Evolutionary conservation across 2,113 vertebrate species (phyloP).

Genomic region (Mirza zaza): DNA sequence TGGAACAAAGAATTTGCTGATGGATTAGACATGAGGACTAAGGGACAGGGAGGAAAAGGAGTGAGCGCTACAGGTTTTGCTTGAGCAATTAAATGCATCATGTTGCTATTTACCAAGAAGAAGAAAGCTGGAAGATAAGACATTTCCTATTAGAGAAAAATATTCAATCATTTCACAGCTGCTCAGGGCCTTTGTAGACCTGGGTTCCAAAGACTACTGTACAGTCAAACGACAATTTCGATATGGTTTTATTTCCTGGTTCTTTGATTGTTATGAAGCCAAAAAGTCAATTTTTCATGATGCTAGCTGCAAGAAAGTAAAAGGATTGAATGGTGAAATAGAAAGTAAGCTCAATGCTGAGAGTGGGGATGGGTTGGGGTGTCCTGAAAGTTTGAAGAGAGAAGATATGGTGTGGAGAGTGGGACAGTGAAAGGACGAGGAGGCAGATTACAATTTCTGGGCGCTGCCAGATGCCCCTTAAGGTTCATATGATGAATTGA

Average conservation of each 20-base stretch:
- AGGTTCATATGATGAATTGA: not conserved
- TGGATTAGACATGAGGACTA: not conserved
- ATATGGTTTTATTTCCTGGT: not conserved
- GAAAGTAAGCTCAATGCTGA: not conserved
- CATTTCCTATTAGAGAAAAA: not conserved
- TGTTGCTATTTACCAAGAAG: not conserved
- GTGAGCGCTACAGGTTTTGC: accelerated
- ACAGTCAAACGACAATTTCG: not conserved
- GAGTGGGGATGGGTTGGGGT: not conserved
- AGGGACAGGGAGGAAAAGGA: not conserved
- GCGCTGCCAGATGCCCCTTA: not conserved
- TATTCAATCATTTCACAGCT: not conserved
- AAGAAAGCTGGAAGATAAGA: not conserved
- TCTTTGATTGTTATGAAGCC: not conserved
- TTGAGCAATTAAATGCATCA: not conserved
- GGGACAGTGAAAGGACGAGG: not conserved
- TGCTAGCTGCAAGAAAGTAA: not conserved
- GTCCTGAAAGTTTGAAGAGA: not conserved
- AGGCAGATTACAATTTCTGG: not conserved
- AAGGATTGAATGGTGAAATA: not conserved
- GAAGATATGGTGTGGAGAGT: not conserved
- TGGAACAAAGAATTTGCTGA: not conserved
- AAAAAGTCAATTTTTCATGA: not conserved
- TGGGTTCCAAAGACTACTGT: not conserved
- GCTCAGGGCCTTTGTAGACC: not conserved